Conservation (phyloP, 2,888 invertebrate genomes). For the Apodemia mormo region DNA sequence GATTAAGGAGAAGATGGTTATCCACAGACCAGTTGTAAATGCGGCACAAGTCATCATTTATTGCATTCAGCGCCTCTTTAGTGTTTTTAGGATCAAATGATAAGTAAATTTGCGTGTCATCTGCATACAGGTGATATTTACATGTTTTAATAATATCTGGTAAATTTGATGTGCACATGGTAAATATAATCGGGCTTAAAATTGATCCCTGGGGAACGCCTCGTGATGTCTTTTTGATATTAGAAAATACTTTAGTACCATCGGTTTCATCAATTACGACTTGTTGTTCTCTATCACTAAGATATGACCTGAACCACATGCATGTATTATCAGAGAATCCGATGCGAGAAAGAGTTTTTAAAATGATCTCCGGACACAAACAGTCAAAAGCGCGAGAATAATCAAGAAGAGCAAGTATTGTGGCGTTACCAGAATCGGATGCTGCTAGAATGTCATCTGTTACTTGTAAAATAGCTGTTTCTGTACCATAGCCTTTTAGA, state of each 20-base stretch:
- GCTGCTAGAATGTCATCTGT: conserved; percentile 26
- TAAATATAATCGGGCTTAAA: conserved; percentile 17
- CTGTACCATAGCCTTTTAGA: no score
- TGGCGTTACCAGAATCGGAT: no score
- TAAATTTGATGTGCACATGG: conserved; percentile 14
- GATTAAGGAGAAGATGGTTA: conserved; percentile 14
- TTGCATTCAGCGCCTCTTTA: background rate
- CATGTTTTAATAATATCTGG: background rate
- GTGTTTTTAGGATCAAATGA: conserved; percentile 6
- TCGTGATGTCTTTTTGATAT: conserved; percentile 9
- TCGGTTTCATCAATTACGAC: conserved; percentile 12
- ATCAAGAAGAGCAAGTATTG: no score
- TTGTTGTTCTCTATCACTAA: conserved; percentile 26
- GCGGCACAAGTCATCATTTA: conserved; percentile 2
- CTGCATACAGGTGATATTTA: conserved; percentile 17
- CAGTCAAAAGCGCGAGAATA: no score
- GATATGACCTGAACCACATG: conserved; percentile 29
- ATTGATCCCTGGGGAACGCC: conserved; percentile 21
- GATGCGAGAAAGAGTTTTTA: conserved; percentile 17
- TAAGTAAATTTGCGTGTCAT: conserved; percentile 8
- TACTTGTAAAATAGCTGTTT: conserved; percentile 24
- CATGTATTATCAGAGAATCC: conserved; percentile 24
- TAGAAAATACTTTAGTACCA: background rate
- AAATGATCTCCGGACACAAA: no score
- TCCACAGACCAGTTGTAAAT: conserved; percentile 13